Evolutionary conservation across 1,140 invertebrate genomes (phyloP), one percentile per base, ranked within the genome.

Genomic region (Mizuhopecten yessoensis): DNA sequence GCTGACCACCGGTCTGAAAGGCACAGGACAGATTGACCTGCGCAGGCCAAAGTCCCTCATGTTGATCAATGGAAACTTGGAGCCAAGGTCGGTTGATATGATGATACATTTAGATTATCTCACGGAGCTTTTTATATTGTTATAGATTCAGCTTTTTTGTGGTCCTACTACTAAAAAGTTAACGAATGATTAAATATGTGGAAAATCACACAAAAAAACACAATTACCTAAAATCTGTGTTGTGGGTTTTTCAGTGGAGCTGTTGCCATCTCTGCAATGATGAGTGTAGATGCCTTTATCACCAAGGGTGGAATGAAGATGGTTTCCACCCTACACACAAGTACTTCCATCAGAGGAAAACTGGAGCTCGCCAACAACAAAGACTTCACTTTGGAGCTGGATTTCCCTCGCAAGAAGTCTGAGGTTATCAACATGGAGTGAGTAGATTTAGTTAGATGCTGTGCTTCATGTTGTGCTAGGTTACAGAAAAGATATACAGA

Each of bases 261-360:
- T 29, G 96, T 99, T 9, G 98, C 98, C 95, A 96, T 99, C 75
- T 97, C 98, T 20, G 98, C 98, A 10, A 97, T 97, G 13, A 98
- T 99, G 98, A 97, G 97, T 34, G 97, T 99, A n/a, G 98, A 98
- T 94, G 97, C 98, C 36, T 97, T 98, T 92, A 98, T 98, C 89
- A 97, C 97, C 11, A 97, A 97, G 75, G 97, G 98, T 5, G 98
- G 98, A 33, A 97, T 99, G 17, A 98, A 98, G 95, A 97, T 99
- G 13, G 98, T 98, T 93, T 97, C 98, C 75, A 98, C 98, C 57
- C 95, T 99, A 34, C 98, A 99, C 95, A 98, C 98, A 0, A 98
- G 98, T 17, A 98, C 98, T 0, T 98, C 98, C 1, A 96, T 99
- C 0, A 98, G 98, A 93, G 97, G 97, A 0, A 97, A 97, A 88